Percentiles rank a stretch among this genome's conserved stretches.
Evolutionary conservation across 1,140 invertebrate species (phyloP).

Genomic region (Drosophila carrolli): DNA sequence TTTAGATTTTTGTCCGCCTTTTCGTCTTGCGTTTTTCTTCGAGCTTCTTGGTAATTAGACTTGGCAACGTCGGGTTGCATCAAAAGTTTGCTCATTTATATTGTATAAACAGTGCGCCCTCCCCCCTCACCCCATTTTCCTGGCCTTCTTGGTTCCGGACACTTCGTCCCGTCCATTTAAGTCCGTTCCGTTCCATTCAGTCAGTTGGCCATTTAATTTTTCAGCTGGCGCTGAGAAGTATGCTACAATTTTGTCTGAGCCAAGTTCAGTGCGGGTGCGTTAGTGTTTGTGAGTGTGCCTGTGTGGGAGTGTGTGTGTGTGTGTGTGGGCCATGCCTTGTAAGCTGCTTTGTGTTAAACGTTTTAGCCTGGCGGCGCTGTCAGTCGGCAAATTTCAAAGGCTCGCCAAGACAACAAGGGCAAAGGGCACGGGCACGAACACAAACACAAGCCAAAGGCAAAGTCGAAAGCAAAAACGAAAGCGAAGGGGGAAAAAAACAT

Average conservation of each 20-base stretch:
- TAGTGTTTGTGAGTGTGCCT: not conserved
- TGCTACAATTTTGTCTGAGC: slow-evolving; percentile 35
- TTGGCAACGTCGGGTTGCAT: slow-evolving; percentile 39
- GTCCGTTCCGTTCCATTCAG: slow-evolving; percentile 8
- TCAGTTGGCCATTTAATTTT: slow-evolving; percentile 50
- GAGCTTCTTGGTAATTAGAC: slow-evolving; percentile 50
- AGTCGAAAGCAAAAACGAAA: slow-evolving; percentile 3
- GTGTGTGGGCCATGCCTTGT: slow-evolving; percentile 18
- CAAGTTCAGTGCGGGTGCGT: slow-evolving; percentile 4
- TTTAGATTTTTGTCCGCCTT: not conserved
- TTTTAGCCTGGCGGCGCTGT: slow-evolving; percentile 59
- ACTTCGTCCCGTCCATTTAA: slow-evolving; percentile 8
- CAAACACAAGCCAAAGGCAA: not conserved
- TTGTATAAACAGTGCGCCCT: slow-evolving; percentile 66
- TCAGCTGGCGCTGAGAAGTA: slow-evolving; percentile 37
- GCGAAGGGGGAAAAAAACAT: not conserved
- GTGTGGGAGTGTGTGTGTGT: not conserved
- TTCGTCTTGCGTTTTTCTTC: too few relatives aligned
- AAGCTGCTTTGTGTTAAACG: slow-evolving; percentile 61
- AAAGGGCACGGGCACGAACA: slow-evolving; percentile 19
- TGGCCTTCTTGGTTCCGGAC: slow-evolving; percentile 19
- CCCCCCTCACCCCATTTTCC: not conserved
- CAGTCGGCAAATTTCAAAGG: slow-evolving; percentile 69
- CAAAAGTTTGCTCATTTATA: slow-evolving; percentile 77
- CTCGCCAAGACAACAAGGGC: slow-evolving; percentile 41